Conservation (phyloP, 2,797 vertebrate species). For the Rousettus madagascariensis region DNA sequence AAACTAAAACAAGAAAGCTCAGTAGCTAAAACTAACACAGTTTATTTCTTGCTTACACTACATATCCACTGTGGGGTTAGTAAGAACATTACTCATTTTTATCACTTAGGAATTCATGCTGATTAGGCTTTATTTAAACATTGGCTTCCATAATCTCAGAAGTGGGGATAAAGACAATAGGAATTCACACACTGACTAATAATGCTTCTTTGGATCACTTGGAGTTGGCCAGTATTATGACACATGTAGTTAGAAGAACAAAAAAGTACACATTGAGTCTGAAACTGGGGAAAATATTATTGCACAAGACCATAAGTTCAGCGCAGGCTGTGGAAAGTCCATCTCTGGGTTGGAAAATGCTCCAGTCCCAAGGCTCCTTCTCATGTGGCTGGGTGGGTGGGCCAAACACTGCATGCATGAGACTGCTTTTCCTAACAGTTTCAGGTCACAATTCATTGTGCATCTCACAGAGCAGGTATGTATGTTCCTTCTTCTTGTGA, state of each 20-base stretch:
- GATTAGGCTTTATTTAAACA: not conserved
- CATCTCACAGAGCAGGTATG: not conserved
- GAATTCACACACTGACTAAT: not conserved
- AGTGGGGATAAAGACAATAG: not conserved
- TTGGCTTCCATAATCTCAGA: not conserved
- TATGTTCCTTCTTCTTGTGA: not conserved
- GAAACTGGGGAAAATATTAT: not conserved
- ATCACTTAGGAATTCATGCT: not conserved
- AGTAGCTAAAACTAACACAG: not conserved
- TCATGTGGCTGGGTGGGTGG: not conserved
- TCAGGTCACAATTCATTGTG: not conserved
- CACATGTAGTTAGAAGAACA: accelerated
- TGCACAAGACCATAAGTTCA: not conserved
- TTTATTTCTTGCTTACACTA: not conserved
- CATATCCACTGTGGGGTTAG: not conserved
- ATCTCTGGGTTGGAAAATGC: not conserved
- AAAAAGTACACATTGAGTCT: not conserved
- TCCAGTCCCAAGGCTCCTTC: not conserved
- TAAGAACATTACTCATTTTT: not conserved
- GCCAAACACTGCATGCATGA: no score
- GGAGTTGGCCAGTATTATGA: not conserved
- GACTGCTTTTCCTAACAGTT: not conserved
- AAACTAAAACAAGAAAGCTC: not conserved
- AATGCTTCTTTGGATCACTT: not conserved
- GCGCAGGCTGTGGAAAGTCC: not conserved